A percentile compares a stretch with the other conserved stretches of the same genome.
These are phyloP conservation scores for Slavum lentiscoides DNA, from an alignment of 2,888 invertebrate genomes.

Conservation along the genomic window DNA sequence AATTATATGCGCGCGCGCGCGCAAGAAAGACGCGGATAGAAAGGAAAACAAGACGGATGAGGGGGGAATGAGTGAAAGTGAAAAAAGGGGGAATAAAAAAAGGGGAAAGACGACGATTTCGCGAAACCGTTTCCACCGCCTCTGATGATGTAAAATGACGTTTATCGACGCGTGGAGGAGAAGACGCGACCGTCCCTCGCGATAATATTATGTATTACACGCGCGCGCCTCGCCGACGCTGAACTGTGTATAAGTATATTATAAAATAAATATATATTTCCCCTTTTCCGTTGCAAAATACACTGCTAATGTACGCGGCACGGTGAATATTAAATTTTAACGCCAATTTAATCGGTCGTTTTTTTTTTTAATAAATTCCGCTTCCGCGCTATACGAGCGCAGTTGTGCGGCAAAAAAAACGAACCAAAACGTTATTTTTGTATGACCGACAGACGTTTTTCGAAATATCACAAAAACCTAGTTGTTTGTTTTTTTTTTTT, in stretches of 20 bases:
- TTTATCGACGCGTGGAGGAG: slow-evolving; percentile 21
- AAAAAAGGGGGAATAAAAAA: neutral
- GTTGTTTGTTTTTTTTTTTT: too few relatives aligned
- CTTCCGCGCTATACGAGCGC: too few relatives aligned
- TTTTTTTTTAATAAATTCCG: neutral
- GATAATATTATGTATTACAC: slow-evolving; percentile 27
- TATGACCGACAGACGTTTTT: too few relatives aligned
- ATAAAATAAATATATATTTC: neutral
- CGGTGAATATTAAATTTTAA: slow-evolving; percentile 32
- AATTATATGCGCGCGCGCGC: slow-evolving; percentile 19
- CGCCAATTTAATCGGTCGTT: slow-evolving; percentile 12
- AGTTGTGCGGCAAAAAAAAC: too few relatives aligned
- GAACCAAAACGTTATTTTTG: too few relatives aligned
- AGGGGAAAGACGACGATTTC: slow-evolving; percentile 26
- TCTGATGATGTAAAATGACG: slow-evolving; percentile 38
- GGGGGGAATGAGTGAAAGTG: neutral
- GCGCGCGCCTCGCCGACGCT: neutral
- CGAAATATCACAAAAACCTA: too few relatives aligned
- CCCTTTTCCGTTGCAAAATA: neutral
- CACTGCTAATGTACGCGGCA: neutral
- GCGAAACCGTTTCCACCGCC: slow-evolving; percentile 25
- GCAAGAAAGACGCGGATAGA: neutral
- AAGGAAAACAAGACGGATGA: neutral
- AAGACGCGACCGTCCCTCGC: neutral
- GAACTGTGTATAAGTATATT: neutral